These are phyloP conservation scores for Dasypus novemcinctus DNA, from an alignment of 2,113 vertebrate species.

Conservation along the genomic window DNA sequence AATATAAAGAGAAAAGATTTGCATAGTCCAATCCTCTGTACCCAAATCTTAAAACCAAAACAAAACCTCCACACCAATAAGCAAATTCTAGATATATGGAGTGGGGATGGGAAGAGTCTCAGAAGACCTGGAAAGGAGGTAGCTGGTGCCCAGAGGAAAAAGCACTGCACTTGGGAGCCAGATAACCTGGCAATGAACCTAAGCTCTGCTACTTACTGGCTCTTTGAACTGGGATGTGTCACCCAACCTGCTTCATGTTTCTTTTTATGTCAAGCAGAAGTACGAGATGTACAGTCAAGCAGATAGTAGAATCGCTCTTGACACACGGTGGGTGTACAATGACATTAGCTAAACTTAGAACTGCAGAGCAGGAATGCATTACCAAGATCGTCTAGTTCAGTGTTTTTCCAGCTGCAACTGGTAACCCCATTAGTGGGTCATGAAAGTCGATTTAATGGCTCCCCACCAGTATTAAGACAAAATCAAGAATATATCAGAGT, in stretches of 20 bases:
- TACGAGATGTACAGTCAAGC: neutral
- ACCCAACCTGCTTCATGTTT: neutral
- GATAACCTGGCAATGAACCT: neutral
- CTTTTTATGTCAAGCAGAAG: conserved; percentile 6
- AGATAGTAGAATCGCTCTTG: neutral
- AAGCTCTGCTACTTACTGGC: neutral
- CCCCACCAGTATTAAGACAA: neutral
- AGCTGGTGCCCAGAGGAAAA: neutral
- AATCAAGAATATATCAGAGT: neutral
- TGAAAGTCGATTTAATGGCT: conserved; percentile 33
- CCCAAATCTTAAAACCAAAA: neutral
- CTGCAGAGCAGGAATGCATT: neutral
- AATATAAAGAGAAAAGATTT: neutral
- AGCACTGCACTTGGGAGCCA: neutral
- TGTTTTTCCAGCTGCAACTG: neutral
- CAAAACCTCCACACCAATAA: neutral
- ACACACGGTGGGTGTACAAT: neutral
- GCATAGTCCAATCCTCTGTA: neutral
- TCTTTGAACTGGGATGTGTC: neutral
- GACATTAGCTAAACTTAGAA: neutral
- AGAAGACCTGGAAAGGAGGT: neutral
- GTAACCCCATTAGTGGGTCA: neutral
- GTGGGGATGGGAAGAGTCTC: neutral
- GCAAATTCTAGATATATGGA: neutral
- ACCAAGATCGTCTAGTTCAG: conserved; percentile 1